phyloP scores from a whole-genome alignment of 2,888 invertebrate species.

The Macaria notata region DNA sequence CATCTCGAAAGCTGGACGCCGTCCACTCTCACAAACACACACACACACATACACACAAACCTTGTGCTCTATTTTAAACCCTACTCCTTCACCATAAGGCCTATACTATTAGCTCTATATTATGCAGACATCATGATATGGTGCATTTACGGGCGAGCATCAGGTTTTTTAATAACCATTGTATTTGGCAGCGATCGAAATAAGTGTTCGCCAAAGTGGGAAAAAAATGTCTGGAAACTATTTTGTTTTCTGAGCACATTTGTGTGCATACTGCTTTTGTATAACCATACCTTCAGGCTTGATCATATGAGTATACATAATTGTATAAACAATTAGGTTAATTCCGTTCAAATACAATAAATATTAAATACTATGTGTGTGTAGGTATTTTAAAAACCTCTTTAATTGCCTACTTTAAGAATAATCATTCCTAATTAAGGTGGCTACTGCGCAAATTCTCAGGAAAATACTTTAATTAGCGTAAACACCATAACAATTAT shows the following conservation, averaged over 20 bases:
- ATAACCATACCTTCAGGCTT: no score
- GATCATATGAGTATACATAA: no score
- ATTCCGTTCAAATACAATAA: no score
- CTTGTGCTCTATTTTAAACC: constrained; percentile 24
- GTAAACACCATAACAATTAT: constrained; percentile 8
- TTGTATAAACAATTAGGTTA: no score
- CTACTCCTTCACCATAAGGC: constrained; percentile 15
- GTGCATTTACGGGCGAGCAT: constrained; percentile 59
- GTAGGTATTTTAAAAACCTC: no score
- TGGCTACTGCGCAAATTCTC: constrained; percentile 9
- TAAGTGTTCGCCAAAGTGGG: constrained; percentile 63
- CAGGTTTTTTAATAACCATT: constrained; percentile 79
- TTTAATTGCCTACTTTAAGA: no score
- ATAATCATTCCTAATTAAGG: constrained; percentile 12
- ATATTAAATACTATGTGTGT: no score
- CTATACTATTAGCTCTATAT: constrained; percentile 21
- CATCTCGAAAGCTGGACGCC: constrained; percentile 72
- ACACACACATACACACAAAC: constrained; percentile 31
- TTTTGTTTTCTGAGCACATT: constrained; percentile 17
- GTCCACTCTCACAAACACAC: constrained; percentile 60
- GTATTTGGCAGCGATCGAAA: constrained; percentile 81
- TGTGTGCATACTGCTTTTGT: constrained; percentile 4
- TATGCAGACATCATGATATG: constrained; percentile 6
- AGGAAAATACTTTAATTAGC: constrained; percentile 32
- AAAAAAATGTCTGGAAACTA: constrained; percentile 56